Conservation (phyloP, 2,888 invertebrate genomes). For the Ormyrus nitidulus region DNA sequence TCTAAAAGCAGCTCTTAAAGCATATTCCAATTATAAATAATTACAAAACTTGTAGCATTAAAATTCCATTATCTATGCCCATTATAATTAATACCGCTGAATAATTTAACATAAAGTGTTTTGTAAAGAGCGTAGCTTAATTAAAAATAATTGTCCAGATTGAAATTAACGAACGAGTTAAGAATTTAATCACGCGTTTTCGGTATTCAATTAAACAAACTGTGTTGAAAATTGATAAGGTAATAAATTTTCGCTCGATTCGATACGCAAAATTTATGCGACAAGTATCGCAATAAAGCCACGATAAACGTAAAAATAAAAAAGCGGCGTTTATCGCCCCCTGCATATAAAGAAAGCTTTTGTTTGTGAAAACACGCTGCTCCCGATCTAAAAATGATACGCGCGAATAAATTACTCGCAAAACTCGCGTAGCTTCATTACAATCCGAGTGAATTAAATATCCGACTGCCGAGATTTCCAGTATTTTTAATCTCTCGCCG, state of each 20-base stretch:
- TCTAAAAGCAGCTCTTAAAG: no score
- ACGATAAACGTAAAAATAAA: constrained; percentile 42
- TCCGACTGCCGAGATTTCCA: constrained; percentile 3
- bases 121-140: not conserved
- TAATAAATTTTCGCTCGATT: constrained; percentile 42
- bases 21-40: no score
- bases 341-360: constrained; percentile 35
- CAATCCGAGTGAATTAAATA: constrained; percentile 8
- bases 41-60: no score
- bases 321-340: constrained; percentile 35
- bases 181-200: constrained; percentile 14
- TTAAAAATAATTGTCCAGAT: constrained; percentile 15
- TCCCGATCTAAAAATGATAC: constrained; percentile 29
- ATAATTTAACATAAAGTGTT: no score
- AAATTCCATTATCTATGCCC: no score
- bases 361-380: constrained; percentile 46
- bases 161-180: constrained; percentile 7
- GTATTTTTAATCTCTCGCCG: not conserved
- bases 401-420: constrained; percentile 17
- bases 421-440: not conserved
- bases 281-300: constrained; percentile 45
- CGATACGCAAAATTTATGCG: constrained; percentile 47
- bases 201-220: constrained; percentile 37
- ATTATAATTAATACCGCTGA: no score
- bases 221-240: constrained; percentile 47